These are phyloP conservation scores for Bilobella aurantiaca DNA, from an alignment of 1,140 invertebrate genomes.

Conservation along the genomic window DNA sequence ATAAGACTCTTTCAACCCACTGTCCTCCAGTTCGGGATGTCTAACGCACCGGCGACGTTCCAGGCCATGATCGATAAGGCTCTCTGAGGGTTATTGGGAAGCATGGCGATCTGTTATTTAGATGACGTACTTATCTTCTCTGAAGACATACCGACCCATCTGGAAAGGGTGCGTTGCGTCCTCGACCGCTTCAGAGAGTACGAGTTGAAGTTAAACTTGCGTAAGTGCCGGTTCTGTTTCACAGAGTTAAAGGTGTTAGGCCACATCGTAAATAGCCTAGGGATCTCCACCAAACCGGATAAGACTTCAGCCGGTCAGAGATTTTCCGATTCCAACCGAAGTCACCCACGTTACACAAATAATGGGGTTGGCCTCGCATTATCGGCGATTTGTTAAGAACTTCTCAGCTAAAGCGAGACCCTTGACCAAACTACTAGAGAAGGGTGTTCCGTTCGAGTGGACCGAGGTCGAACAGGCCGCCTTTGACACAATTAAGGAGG, in stretches of 20 bases:
- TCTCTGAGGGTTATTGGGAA: not conserved
- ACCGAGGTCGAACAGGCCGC: conserved; percentile 23
- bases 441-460: conserved; percentile 35
- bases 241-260: no score
- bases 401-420: conserved; percentile 36
- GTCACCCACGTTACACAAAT: no score
- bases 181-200: no score
- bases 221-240: no score
- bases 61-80: not conserved
- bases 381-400: conserved; percentile 39
- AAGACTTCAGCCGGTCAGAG: no score
- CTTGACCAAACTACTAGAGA: conserved; percentile 37
- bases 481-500: conserved; percentile 36
- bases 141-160: no score
- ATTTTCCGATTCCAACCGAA: no score
- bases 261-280: no score
- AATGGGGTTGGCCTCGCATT: conserved; percentile 37
- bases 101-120: not conserved
- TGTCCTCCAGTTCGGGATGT: not conserved
- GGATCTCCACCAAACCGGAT: no score
- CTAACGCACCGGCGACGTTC: not conserved
- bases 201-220: no score
- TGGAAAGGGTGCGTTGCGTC: no score
- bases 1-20: not conserved
- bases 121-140: not conserved